Evolutionary conservation across 2,888 invertebrate genomes (phyloP).

Genomic region (Agrotis segetum): DNA sequence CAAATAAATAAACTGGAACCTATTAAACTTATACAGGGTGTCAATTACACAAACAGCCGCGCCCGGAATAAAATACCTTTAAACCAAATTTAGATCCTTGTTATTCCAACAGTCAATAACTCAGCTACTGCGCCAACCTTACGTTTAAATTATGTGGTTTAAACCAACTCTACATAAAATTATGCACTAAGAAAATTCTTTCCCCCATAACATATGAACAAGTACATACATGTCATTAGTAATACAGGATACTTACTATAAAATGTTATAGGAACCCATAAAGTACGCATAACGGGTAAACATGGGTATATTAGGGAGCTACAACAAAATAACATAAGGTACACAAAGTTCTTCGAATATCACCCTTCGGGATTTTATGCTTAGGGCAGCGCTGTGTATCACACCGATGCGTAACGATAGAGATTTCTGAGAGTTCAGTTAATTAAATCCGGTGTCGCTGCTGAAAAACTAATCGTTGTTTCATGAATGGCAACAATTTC

Average conservation of each 20-base stretch:
- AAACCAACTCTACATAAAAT: background rate
- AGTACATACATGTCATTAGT: slow-evolving; percentile 47
- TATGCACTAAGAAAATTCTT: background rate
- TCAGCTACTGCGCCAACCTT: no score
- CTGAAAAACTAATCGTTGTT: no score
- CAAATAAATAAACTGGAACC: no score
- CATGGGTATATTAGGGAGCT: slow-evolving; percentile 64
- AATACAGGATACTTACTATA: slow-evolving; percentile 49
- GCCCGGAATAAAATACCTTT: no score
- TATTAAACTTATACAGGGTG: no score
- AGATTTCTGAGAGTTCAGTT: background rate
- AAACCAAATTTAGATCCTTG: no score
- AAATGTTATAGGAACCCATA: slow-evolving; percentile 59
- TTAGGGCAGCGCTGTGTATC: slow-evolving; percentile 25
- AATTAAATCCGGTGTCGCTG: no score
- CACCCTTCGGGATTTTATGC: slow-evolving; percentile 66
- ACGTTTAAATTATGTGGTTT: no score
- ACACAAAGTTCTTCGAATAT: slow-evolving; percentile 65
- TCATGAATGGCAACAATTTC: no score
- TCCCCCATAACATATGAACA: slow-evolving; percentile 8
- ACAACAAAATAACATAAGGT: slow-evolving; percentile 68
- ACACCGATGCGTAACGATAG: slow-evolving; percentile 47
- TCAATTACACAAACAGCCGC: no score
- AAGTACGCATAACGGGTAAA: slow-evolving; percentile 58
- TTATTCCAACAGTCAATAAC: no score